A percentile compares a stretch with the other conserved stretches of the same genome.
phyloP scores from a whole-genome alignment of 2,888 invertebrate species.

The Fragum fragum region DNA sequence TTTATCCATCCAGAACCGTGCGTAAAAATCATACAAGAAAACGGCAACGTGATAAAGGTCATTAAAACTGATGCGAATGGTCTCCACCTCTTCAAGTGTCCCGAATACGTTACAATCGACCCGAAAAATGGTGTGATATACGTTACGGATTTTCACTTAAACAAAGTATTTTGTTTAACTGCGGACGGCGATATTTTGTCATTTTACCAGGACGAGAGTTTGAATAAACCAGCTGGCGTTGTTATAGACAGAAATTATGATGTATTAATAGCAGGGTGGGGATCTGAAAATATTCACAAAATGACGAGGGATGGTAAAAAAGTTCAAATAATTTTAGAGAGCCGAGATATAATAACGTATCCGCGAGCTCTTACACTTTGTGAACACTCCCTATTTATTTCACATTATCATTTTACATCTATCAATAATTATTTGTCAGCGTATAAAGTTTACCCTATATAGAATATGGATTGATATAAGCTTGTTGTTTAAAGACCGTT shows the following conservation, averaged over 20 bases:
- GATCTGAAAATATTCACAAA: slow-evolving; percentile 28
- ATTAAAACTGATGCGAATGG: not conserved
- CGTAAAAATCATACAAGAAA: not conserved
- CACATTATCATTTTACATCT: slow-evolving; percentile 30
- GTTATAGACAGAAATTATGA: not conserved
- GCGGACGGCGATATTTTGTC: slow-evolving; percentile 4
- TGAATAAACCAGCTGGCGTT: slow-evolving; percentile 11
- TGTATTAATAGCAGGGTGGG: slow-evolving; percentile 15
- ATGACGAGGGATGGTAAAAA: not conserved
- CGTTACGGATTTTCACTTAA: slow-evolving; percentile 18
- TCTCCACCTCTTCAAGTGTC: slow-evolving; percentile 9
- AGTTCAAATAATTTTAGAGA: not conserved
- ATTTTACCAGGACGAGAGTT: not conserved
- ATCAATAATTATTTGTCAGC: slow-evolving; percentile 22
- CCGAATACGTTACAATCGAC: slow-evolving; percentile 18
- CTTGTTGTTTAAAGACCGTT: not conserved
- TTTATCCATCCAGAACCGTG: not conserved
- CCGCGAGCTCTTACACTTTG: slow-evolving; percentile 6
- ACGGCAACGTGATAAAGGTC: not conserved
- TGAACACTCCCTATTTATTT: slow-evolving; percentile 1
- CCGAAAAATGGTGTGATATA: not conserved
- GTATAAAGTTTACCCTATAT: not conserved
- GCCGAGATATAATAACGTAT: slow-evolving; percentile 21
- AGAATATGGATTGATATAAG: not conserved
- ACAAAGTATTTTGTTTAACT: slow-evolving; percentile 3